Evolutionary conservation across 2,113 vertebrate species (phyloP), one percentile per base, ranked within the genome.

Genomic region (Carettochelys insculpta): DNA sequence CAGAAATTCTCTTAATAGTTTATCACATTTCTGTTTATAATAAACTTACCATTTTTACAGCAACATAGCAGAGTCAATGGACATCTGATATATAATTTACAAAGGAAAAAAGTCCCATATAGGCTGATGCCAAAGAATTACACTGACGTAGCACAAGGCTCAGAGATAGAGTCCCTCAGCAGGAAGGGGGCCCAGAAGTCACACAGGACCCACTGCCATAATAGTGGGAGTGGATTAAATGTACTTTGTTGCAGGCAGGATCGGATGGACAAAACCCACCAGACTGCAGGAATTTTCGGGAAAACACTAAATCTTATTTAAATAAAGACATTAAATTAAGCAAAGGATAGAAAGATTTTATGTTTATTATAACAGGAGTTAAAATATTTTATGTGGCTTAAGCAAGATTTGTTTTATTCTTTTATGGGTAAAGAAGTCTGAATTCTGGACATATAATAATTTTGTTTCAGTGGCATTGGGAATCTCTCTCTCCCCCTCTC

Each of bases 11-110:
- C 84, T 75, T 43, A 68, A 80, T 8, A 87, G 20, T n/a, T 88
- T 58, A 1, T 48, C 68, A 0, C 11, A 3, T 1, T 11, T 7
- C 38, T 25, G 3, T 58, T 56, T 51, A 86, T 86, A 96, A 58
- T 90, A 95, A n/a, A 92, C 51, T 90, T 94, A 45, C 77, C 86
- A 87, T 93, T 96, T 97, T 92, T 92, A 96, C 93, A 87, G 87
- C 47, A 95, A 81, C 76, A 81, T 12, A 3, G 52, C 80, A 88
- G 94, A 31, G 56, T 80, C 73, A 13, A 82, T 81, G 82, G 93
- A 92, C 87, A 96, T 88, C 14, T 97, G 90, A 92, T 93, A 88
- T 94, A 96, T 95, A 94, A 92, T 76, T 85, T 31, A 93, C 1
- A 9, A 88, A 51, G 85, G 71, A 71, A 14, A 82, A 78, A 85